phyloP scores from a whole-genome alignment of 1,140 invertebrate species.

The Triops longicaudatus region DNA sequence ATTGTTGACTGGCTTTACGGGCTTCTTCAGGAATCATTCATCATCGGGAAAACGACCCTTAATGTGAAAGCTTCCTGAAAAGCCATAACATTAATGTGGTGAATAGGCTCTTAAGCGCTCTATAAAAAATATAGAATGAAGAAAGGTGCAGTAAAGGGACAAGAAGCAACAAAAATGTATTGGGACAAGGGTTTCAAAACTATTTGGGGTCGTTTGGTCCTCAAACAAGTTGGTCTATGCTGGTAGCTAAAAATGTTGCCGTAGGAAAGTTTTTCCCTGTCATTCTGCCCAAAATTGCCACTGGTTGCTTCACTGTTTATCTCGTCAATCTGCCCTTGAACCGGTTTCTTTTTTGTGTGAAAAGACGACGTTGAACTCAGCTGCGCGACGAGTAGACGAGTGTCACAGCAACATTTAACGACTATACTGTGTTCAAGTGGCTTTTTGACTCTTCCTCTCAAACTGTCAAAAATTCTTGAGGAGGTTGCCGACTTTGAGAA shows the following conservation, averaged over 20 bases:
- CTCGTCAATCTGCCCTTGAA: neutral
- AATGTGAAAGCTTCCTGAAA: neutral
- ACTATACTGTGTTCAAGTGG: too few relatives aligned
- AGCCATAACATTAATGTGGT: neutral
- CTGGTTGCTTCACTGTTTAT: neutral
- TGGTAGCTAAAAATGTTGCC: neutral
- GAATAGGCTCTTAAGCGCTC: neutral
- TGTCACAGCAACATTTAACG: too few relatives aligned
- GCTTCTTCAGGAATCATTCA: neutral
- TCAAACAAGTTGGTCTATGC: neutral
- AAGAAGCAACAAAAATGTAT: neutral
- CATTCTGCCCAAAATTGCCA: constrained; percentile 7
- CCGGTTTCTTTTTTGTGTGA: neutral
- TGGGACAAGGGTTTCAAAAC: neutral
- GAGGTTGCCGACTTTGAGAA: too few relatives aligned
- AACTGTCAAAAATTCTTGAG: too few relatives aligned
- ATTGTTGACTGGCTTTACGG: neutral
- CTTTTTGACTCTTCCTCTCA: too few relatives aligned
- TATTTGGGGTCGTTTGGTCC: neutral
- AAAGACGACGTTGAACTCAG: too few relatives aligned
- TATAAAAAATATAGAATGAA: neutral
- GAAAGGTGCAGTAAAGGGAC: neutral
- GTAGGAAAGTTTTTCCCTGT: neutral
- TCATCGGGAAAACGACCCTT: neutral
- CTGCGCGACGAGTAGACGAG: too few relatives aligned